Conservation (phyloP, 1,140 invertebrate species). For the Hydropsyche tenuis region DNA sequence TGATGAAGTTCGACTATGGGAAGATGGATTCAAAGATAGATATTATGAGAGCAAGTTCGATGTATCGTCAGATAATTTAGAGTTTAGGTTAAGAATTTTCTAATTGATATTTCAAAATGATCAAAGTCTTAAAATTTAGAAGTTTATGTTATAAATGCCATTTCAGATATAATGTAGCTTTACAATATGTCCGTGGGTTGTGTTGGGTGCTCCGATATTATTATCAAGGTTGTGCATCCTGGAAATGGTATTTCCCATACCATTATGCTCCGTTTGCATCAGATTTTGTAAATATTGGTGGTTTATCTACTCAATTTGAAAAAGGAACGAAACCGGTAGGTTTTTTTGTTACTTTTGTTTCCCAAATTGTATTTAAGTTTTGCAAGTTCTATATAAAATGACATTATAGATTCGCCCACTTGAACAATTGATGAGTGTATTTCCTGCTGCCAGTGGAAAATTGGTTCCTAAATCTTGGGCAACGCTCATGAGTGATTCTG, state of each 20-base stretch:
- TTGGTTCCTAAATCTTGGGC: constrained; percentile 95
- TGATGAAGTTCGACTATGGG: constrained; percentile 96
- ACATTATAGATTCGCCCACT: constrained; percentile 87
- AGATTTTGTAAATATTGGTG: constrained; percentile 93
- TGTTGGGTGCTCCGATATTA: constrained; percentile 99
- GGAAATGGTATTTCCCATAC: constrained; percentile 99
- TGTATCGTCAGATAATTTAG: constrained; percentile 78
- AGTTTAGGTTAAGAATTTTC: constrained; percentile 72
- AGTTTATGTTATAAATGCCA: background rate
- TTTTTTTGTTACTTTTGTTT: constrained; percentile 2
- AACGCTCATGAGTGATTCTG: constrained; percentile 91
- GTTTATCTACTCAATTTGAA: constrained; percentile 87
- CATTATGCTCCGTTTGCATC: constrained; percentile 99
- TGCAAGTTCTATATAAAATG: constrained; percentile 20
- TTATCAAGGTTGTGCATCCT: constrained; percentile 98
- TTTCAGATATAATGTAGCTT: constrained; percentile 81
- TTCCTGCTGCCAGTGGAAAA: constrained; percentile 94
- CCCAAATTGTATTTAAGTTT: background rate
- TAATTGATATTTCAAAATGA: constrained; percentile 23
- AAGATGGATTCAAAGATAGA: constrained; percentile 96
- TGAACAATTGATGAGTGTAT: constrained; percentile 99
- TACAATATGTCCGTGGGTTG: constrained; percentile 93
- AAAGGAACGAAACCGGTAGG: constrained; percentile 85
- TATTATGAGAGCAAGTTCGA: constrained; percentile 99
- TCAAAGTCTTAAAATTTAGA: background rate